These are phyloP conservation scores for Ochotona curzoniae DNA, from an alignment of 2,113 vertebrate species.

Conservation along the genomic window DNA sequence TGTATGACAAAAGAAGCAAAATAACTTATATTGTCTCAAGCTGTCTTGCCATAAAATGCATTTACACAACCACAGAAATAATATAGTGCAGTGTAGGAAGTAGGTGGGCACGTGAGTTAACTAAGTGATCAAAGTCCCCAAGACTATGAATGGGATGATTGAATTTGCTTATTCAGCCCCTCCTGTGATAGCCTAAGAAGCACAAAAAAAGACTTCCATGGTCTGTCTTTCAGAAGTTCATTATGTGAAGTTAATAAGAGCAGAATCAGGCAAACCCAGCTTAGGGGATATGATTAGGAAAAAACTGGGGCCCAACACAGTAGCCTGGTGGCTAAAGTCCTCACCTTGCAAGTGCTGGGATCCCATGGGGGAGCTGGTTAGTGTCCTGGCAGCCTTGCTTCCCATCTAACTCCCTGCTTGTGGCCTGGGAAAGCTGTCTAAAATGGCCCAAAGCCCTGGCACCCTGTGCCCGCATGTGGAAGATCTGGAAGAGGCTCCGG, in stretches of 20 bases:
- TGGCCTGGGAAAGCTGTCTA: too few species aligned
- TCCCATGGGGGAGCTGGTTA: too few species aligned
- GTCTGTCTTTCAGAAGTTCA: not conserved
- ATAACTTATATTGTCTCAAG: not conserved
- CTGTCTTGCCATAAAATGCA: not conserved
- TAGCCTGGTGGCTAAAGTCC: too few species aligned
- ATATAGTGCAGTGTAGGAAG: not conserved
- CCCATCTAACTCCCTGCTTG: too few species aligned
- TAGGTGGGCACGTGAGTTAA: not conserved
- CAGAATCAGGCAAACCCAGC: not conserved
- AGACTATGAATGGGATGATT: too few species aligned
- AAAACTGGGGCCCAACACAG: not conserved
- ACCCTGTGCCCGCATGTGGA: too few species aligned
- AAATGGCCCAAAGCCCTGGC: too few species aligned
- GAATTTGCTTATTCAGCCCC: accelerated
- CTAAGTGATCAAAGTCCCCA: not conserved
- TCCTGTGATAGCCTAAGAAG: accelerated
- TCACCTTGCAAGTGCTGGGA: too few species aligned
- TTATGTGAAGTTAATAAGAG: not conserved
- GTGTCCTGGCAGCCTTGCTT: too few species aligned
- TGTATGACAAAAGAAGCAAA: not conserved
- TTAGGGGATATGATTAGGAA: not conserved
- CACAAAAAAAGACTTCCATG: not conserved
- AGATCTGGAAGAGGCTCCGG: too few species aligned
- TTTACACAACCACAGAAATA: not conserved